These are phyloP conservation scores for Gymnocheta viridis DNA, from an alignment of 2,888 invertebrate genomes.

Conservation along the genomic window DNA sequence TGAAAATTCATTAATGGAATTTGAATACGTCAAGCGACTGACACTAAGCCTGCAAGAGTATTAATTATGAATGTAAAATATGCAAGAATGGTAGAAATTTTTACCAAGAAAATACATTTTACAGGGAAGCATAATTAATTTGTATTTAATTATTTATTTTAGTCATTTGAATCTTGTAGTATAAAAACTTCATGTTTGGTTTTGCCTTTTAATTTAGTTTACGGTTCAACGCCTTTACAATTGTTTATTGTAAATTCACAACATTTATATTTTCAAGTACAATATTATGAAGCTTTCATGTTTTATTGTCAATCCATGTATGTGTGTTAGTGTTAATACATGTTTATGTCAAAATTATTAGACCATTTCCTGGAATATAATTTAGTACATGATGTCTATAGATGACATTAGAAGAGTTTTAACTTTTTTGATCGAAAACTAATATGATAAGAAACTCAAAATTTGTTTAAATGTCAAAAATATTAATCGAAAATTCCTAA, in stretches of 20 bases:
- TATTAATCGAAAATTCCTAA: too few species aligned
- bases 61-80: neutral
- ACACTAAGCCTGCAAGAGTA: neutral
- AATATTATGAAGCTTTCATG: conserved; percentile 11
- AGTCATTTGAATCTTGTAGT: neutral
- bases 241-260: conserved; percentile 1
- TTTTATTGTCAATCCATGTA: neutral
- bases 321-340: too few species aligned
- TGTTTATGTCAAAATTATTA: neutral
- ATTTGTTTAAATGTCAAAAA: too few species aligned
- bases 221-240: neutral
- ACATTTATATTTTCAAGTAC: conserved; percentile 5
- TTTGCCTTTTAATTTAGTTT: neutral
- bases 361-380: neutral
- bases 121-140: too few species aligned
- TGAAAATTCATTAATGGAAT: neutral
- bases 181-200: neutral
- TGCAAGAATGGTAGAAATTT: neutral
- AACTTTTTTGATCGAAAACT: too few species aligned
- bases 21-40: neutral
- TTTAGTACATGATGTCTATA: neutral
- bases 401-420: neutral
- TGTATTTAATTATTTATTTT: neutral
- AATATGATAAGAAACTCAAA: too few species aligned
- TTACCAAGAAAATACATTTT: too few species aligned